Conservation (phyloP, 2,888 invertebrate species). For the Dorcus hopei region DNA sequence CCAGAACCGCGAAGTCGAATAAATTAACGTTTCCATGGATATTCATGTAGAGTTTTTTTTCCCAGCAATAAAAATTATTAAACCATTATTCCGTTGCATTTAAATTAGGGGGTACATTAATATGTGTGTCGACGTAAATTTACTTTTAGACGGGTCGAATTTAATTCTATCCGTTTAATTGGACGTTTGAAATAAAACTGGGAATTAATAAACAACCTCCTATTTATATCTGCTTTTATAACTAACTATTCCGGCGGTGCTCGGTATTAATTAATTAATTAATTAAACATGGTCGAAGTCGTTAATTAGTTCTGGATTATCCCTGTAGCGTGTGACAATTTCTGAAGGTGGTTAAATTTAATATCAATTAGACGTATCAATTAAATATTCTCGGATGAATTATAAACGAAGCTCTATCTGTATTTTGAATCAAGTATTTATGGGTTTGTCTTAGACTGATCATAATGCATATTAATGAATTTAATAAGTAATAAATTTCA, state of each 20-base stretch:
- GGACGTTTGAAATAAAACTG: too few relatives aligned
- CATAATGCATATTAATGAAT: constrained; percentile 1
- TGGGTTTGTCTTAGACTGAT: constrained; percentile 1
- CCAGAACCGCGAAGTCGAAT: neutral
- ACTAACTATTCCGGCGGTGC: too few relatives aligned
- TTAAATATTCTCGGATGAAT: neutral
- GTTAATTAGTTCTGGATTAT: too few relatives aligned
- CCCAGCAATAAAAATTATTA: neutral
- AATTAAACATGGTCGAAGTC: too few relatives aligned
- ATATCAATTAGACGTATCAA: neutral
- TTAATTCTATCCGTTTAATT: too few relatives aligned
- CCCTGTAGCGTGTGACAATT: too few relatives aligned
- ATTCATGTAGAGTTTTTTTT: neutral
- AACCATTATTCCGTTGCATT: neutral
- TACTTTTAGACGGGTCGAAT: neutral
- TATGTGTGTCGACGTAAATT: neutral
- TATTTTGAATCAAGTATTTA: neutral
- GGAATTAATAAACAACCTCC: too few relatives aligned
- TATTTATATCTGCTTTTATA: too few relatives aligned
- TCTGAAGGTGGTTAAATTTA: too few relatives aligned
- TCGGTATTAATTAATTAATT: too few relatives aligned
- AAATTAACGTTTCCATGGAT: neutral
- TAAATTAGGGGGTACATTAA: neutral
- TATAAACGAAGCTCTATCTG: neutral
- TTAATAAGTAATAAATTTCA: constrained; percentile 3